Conservation (phyloP, 2,888 invertebrate species). For the Hetaerina titia region DNA sequence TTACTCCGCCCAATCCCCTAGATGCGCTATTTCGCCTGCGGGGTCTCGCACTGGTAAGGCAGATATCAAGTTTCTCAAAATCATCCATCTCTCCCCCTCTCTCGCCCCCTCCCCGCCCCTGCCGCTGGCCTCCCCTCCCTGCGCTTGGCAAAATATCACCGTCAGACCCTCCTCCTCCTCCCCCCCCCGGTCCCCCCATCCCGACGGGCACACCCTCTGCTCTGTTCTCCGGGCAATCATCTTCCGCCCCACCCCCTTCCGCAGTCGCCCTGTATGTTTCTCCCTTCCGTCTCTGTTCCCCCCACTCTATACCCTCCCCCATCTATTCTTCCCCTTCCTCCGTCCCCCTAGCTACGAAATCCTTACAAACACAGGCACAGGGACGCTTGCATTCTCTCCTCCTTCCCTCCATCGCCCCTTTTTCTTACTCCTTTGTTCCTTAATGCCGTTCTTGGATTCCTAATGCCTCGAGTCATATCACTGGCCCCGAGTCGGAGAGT, state of each 20-base stretch:
- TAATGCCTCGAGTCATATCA: constrained; percentile 51
- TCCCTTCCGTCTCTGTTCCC: not conserved
- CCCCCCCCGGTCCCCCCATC: not conserved
- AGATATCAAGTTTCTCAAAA: constrained; percentile 53
- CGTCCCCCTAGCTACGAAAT: not conserved
- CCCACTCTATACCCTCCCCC: not conserved
- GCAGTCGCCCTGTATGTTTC: not conserved
- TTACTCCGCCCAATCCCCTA: not conserved
- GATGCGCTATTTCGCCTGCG: not conserved
- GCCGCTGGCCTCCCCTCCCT: not conserved
- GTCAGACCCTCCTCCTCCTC: not conserved
- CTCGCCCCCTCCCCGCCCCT: not conserved
- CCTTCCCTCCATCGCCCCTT: not conserved
- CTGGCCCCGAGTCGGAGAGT: not conserved
- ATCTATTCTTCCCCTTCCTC: not conserved
- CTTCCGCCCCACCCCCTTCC: not conserved
- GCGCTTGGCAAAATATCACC: constrained; percentile 37
- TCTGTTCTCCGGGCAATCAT: not conserved
- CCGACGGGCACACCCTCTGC: not conserved
- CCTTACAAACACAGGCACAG: not conserved
- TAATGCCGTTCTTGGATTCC: constrained; percentile 46
- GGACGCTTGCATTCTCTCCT: not conserved
- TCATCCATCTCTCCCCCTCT: constrained; percentile 55
- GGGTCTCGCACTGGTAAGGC: constrained; percentile 35
- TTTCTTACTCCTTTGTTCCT: constrained; percentile 48